Base-by-base conservation (phyloP, 1,140 invertebrate species). In the Venustaconcha ellipsiformis region DNA sequence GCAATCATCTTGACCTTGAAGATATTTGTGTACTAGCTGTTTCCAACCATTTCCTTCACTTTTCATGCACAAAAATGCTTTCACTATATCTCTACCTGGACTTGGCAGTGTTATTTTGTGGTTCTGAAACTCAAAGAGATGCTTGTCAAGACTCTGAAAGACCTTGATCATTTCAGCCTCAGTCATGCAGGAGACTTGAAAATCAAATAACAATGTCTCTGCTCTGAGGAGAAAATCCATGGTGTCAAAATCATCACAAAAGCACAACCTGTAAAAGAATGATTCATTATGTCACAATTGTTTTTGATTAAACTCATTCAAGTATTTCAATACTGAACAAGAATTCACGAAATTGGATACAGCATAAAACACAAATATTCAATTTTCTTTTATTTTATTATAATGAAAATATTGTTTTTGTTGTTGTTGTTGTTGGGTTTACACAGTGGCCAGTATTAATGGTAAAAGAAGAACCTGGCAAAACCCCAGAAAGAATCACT, bases 141-240 rank as follows among this genome's bases (percentile, higher is more conserved):
- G 6, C 18, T 48, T 64, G 14, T 15, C 56, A 12, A 18, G 23
- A 17, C n/a, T 17, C 4, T 37, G 37, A 23, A 72, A 76, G 56
- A 80, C 58, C 20, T 57, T 67, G 64, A 66, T 76, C 37, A 83
- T 62, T 75, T 83, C 82, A 48, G 77, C 67, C 20, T 76, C 67
- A 14, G 60, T 77, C 79, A 83, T 80, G 57, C 78, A 79, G 17
- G 74, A 77, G 59, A 80, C 82, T 2, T 77, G 68, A 37, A 79
- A 82, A 26, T 82, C 76, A 74, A 83, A 83, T 23, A 82, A 67
- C 26, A 72, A 60, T 18, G 76, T 79, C 65, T 83, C 82, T 57
- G 82, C 79, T 58, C 71, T 57, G 17, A 76, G 12, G 14, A 83
- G 79, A 57, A 80, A 83, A 55, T 56, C 15, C 55, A 66, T 59